These are phyloP conservation scores for Mylabris sibirica DNA, from an alignment of 2,888 invertebrate species.

Conservation along the genomic window DNA sequence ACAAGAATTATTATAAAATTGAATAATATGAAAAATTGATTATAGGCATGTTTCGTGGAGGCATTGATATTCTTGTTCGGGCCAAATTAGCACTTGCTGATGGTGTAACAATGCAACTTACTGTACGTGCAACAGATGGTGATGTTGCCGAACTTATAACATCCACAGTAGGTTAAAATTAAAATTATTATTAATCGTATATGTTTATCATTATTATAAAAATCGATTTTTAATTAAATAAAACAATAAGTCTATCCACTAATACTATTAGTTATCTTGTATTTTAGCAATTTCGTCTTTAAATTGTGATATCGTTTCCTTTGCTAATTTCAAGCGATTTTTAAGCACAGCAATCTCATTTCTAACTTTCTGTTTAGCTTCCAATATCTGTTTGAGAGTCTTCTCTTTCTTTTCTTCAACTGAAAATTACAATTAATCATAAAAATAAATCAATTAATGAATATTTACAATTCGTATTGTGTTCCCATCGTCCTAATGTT, in stretches of 20 bases:
- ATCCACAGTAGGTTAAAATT: conserved; percentile 81
- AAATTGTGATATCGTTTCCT: conserved; percentile 84
- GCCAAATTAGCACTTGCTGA: conserved; percentile 83
- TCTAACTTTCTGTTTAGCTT: conserved; percentile 82
- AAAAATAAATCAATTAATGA: conserved; percentile 22
- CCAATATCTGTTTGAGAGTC: conserved; percentile 77
- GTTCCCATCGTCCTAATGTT: conserved; percentile 76
- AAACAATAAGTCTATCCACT: conserved; percentile 33
- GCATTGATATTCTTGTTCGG: conserved; percentile 85
- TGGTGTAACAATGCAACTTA: conserved; percentile 93
- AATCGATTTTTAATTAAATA: conserved; percentile 18
- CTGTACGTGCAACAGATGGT: conserved; percentile 85
- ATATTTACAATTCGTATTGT: conserved; percentile 86
- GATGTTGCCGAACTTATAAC: conserved; percentile 88
- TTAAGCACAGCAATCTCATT: conserved; percentile 84
- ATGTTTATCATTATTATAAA: conserved; percentile 19
- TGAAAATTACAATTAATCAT: conserved; percentile 63
- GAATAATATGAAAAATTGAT: conserved; percentile 32
- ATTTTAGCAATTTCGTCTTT: conserved; percentile 75
- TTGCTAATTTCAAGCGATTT: conserved; percentile 82
- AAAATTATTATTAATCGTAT: not conserved
- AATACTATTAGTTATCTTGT: conserved; percentile 52
- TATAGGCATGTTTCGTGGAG: conserved; percentile 85
- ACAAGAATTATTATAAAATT: too few species aligned
- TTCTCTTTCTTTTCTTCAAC: conserved; percentile 90